Conservation (phyloP, 2,888 invertebrate species). For the Leucophenga maculata region DNA sequence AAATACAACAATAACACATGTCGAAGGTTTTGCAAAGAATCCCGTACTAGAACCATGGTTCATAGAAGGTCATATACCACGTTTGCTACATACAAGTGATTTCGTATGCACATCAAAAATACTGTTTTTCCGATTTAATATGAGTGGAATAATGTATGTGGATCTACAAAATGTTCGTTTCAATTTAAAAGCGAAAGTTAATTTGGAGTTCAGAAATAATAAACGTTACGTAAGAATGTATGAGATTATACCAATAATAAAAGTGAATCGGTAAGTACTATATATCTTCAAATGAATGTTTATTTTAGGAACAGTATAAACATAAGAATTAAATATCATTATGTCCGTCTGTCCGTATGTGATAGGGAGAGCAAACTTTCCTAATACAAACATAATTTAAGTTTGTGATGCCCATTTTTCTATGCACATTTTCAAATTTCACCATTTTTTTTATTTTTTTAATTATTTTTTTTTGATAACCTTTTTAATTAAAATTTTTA, state of each 20-base stretch:
- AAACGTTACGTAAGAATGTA: constrained; percentile 51
- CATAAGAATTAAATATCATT: no score
- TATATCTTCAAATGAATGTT: neutral
- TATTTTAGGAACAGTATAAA: neutral
- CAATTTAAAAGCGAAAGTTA: constrained; percentile 45
- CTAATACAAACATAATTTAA: no score
- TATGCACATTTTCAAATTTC: no score
- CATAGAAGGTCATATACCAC: constrained; percentile 45
- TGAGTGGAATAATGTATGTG: constrained; percentile 40
- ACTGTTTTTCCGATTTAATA: constrained; percentile 46
- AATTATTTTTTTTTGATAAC: no score
- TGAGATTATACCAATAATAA: constrained; percentile 45
- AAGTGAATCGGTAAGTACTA: constrained; percentile 52
- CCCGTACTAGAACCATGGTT: constrained; percentile 44
- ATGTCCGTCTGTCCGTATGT: no score
- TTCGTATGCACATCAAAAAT: constrained; percentile 47
- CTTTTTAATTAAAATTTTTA: no score
- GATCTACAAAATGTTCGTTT: constrained; percentile 51
- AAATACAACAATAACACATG: constrained; percentile 53
- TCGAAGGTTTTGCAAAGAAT: constrained; percentile 47
- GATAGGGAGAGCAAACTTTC: no score
- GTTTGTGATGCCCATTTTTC: no score
- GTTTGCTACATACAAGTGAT: constrained; percentile 47
- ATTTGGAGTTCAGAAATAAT: constrained; percentile 50
- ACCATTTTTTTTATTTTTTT: no score